A percentile compares a stretch with the other conserved stretches of the same genome.
These are phyloP conservation scores for Suillia variegata DNA, from an alignment of 2,888 invertebrate species.

Conservation along the genomic window DNA sequence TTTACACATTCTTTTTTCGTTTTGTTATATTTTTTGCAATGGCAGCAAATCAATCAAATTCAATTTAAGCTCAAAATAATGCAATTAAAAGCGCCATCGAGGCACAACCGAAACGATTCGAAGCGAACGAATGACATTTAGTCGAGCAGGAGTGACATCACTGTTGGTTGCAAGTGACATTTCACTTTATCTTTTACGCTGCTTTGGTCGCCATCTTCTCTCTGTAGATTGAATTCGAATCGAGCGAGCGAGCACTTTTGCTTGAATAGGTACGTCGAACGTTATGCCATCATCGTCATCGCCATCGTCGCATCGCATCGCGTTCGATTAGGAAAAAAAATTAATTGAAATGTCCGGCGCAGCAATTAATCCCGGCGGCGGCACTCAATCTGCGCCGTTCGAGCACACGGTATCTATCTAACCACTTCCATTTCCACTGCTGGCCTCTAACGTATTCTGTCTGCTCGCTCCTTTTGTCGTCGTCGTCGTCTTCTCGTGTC, in stretches of 20 bases:
- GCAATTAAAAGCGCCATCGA: background rate
- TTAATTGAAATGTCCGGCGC: slow-evolving; percentile 3
- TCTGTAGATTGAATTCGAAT: background rate
- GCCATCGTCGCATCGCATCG: no score
- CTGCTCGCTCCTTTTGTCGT: no score
- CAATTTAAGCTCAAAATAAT: background rate
- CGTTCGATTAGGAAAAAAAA: background rate
- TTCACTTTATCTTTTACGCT: background rate
- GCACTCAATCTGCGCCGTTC: background rate
- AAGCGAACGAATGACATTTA: no score
- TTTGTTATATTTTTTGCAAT: background rate
- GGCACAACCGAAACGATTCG: no score
- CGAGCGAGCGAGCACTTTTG: no score
- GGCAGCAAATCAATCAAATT: background rate
- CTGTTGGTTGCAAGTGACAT: background rate
- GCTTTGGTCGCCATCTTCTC: background rate
- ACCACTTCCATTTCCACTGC: background rate
- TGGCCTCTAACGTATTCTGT: no score
- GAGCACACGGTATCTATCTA: background rate
- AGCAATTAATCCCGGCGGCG: background rate
- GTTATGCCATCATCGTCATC: no score
- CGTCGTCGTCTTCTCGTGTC: no score
- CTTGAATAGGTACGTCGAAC: no score
- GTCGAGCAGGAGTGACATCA: no score
- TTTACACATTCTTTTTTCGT: no score